phyloP scores from a whole-genome alignment of 2,888 invertebrate genomes.

The Deladenus siricidicola region DNA sequence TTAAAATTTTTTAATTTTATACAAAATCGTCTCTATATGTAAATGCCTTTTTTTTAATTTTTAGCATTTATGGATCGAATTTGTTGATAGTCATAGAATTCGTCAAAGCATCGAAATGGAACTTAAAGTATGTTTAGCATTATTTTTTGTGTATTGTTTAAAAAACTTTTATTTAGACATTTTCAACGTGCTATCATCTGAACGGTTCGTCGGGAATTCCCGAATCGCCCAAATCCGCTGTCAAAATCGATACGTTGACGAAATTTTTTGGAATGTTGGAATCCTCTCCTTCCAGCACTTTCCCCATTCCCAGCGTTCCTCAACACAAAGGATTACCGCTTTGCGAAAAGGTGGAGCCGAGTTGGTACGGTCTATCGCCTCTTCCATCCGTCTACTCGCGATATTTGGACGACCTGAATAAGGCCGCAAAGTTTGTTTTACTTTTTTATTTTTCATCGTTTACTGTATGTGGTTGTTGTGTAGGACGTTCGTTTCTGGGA shows the following conservation, averaged over 20 bases:
- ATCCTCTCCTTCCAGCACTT: not conserved
- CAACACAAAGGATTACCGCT: slow-evolving; percentile 15
- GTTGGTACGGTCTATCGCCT: not conserved
- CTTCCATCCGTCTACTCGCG: not conserved
- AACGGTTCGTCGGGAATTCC: not conserved
- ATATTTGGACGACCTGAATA: not conserved
- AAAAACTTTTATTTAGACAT: not conserved
- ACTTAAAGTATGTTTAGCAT: slow-evolving; percentile 4
- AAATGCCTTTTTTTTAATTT: no score
- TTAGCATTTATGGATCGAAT: slow-evolving; percentile 41
- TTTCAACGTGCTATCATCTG: not conserved
- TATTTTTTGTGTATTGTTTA: not conserved
- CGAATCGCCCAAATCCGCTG: not conserved
- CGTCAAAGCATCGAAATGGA: not conserved
- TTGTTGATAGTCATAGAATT: slow-evolving; percentile 32
- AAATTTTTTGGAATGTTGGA: slow-evolving; percentile 1
- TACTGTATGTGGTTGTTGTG: not conserved
- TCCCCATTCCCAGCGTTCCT: slow-evolving; percentile 14
- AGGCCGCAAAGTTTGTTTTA: not conserved
- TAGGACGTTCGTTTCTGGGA: slow-evolving; percentile 23
- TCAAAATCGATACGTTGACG: slow-evolving; percentile 26
- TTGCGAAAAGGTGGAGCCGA: not conserved
- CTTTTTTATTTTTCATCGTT: not conserved
- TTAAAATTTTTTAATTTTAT: no score
- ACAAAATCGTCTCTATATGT: no score